Conservation (phyloP, 2,888 invertebrate genomes). For the Lycia hirtaria region DNA sequence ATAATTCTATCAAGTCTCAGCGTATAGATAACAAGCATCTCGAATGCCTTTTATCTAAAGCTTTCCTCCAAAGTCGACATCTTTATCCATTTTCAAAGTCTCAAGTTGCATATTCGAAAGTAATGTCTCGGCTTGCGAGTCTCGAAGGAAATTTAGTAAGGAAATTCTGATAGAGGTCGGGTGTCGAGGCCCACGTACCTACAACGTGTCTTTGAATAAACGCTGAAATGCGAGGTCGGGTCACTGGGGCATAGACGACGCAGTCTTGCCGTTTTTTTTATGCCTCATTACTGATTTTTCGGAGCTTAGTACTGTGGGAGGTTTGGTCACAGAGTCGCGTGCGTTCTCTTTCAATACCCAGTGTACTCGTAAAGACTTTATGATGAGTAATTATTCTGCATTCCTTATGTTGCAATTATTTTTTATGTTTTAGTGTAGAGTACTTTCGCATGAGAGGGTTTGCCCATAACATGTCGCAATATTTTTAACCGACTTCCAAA, state of each 20-base stretch:
- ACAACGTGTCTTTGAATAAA: conserved; percentile 46
- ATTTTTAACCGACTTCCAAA: too few species aligned
- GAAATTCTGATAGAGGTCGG: conserved; percentile 45
- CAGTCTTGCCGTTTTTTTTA: conserved; percentile 14
- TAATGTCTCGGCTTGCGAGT: conserved; percentile 45
- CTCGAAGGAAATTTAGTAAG: conserved; percentile 47
- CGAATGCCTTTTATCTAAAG: conserved; percentile 36
- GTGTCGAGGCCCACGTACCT: conserved; percentile 34
- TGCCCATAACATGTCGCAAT: too few species aligned
- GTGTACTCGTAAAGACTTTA: too few species aligned
- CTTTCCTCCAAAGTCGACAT: conserved; percentile 37
- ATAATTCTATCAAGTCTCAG: conserved; percentile 18
- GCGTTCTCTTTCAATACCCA: not conserved
- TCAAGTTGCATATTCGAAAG: conserved; percentile 41
- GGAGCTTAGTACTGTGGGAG: not conserved
- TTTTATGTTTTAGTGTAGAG: too few species aligned
- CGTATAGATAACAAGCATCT: conserved; percentile 34
- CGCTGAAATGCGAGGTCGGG: conserved; percentile 40
- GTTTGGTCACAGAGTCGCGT: conserved; percentile 5
- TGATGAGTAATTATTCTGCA: too few species aligned
- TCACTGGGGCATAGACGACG: conserved; percentile 38
- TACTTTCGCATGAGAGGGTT: too few species aligned
- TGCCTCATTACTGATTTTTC: conserved; percentile 30
- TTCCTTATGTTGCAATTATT: too few species aligned
- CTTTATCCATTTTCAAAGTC: conserved; percentile 37